A percentile compares a stretch with the other conserved stretches of the same genome.
Evolutionary conservation across 2,113 vertebrate genomes (phyloP).

Genomic region (Pleuronectes platessa): DNA sequence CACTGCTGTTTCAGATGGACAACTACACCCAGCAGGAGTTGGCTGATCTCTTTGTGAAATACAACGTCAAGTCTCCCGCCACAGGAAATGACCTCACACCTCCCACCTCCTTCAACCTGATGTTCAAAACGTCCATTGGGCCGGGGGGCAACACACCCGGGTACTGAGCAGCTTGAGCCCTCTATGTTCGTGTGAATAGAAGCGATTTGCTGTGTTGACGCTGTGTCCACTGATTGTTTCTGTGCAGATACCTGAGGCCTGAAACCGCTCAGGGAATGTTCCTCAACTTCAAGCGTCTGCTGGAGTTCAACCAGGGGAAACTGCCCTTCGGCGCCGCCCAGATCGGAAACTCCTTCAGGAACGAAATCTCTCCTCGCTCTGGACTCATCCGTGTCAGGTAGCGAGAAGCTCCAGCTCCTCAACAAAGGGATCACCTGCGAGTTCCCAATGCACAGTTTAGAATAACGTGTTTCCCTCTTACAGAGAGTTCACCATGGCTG

Average conservation of each 20-base stretch:
- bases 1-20: slow-evolving; percentile 85
- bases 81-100: slow-evolving; percentile 93
- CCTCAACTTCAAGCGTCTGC: slow-evolving; percentile 95
- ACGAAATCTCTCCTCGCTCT: slow-evolving; percentile 96
- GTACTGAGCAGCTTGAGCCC: slow-evolving; percentile 62
- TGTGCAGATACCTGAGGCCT: slow-evolving; percentile 91
- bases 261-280: slow-evolving; percentile 98
- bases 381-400: slow-evolving; percentile 94
- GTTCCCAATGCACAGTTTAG: not conserved
- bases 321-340: slow-evolving; percentile 96
- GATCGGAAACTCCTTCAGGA: slow-evolving; percentile 96
- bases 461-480: not conserved
- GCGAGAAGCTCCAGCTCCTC: not conserved
- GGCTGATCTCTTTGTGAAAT: slow-evolving; percentile 91
- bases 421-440: not conserved
- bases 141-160: slow-evolving; percentile 95
- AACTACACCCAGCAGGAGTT: slow-evolving; percentile 93
- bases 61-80: slow-evolving; percentile 92
- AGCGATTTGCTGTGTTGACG: not conserved
- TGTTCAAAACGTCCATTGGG: slow-evolving; percentile 97
- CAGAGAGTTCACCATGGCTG: slow-evolving; percentile 98
- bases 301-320: slow-evolving; percentile 97
- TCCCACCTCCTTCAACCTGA: slow-evolving; percentile 94
- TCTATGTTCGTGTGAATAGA: not conserved
- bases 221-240: not conserved